These are phyloP conservation scores for Channa maculata DNA, from an alignment of 2,113 vertebrate species.

Conservation along the genomic window DNA sequence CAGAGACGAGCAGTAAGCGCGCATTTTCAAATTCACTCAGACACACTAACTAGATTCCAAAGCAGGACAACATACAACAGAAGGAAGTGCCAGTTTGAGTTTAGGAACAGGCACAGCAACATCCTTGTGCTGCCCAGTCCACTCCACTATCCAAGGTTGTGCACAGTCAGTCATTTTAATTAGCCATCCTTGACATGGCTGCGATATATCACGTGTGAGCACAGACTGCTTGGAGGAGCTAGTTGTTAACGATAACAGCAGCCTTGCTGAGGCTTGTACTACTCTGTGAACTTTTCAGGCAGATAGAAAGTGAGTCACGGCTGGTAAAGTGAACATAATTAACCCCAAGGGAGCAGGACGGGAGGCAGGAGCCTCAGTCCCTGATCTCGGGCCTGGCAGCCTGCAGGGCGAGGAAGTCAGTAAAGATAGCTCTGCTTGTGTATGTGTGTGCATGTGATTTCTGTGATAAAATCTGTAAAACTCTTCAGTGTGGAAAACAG, in stretches of 20 bases:
- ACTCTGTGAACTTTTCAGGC: conserved; percentile 51
- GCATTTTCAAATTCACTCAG: conserved; percentile 2
- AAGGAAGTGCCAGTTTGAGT: conserved; percentile 26
- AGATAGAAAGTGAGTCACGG: conserved; percentile 67
- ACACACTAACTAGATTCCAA: conserved; percentile 30
- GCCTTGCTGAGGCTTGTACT: conserved; percentile 43
- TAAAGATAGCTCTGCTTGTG: conserved; percentile 1
- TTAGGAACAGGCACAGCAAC: conserved; percentile 29
- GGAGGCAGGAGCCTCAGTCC: conserved; percentile 62
- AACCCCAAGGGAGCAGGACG: conserved; percentile 76
- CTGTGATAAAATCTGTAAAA: neutral
- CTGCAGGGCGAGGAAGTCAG: conserved; percentile 43
- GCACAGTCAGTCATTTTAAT: conserved; percentile 82
- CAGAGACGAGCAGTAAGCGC: conserved; percentile 3
- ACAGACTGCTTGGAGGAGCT: conserved; percentile 49
- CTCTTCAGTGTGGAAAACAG: neutral
- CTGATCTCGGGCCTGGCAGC: conserved; percentile 59
- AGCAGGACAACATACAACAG: conserved; percentile 21
- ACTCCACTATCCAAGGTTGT: conserved; percentile 44
- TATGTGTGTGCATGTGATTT: conserved; percentile 17
- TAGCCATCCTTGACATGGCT: conserved; percentile 69
- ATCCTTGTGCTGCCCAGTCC: neutral
- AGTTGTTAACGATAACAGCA: conserved; percentile 70
- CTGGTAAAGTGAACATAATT: conserved; percentile 82
- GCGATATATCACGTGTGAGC: conserved; percentile 64